A percentile compares a stretch with the other conserved stretches of the same genome.
Conservation (phyloP, 2,888 invertebrate genomes). For the Noctua janthe region DNA sequence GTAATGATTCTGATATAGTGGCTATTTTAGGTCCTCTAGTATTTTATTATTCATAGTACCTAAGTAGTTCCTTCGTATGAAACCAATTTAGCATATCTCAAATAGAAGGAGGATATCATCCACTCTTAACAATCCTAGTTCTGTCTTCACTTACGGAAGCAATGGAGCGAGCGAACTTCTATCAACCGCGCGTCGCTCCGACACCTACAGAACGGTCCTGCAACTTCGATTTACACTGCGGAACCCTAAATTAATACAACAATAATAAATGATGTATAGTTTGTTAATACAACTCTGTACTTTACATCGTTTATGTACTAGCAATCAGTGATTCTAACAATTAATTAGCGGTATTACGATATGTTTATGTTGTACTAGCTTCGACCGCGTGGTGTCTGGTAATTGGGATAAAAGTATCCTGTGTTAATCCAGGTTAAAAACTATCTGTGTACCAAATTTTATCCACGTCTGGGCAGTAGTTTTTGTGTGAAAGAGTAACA, state of each 20-base stretch:
- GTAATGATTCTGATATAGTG: no score
- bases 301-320: neutral
- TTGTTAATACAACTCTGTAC: neutral
- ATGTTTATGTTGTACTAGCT: no score
- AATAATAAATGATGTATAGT: constrained; percentile 35
- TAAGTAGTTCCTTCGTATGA: no score
- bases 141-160: constrained; percentile 44
- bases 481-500: no score
- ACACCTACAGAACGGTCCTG: constrained; percentile 76
- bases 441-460: no score
- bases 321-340: neutral
- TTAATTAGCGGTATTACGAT: neutral
- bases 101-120: constrained; percentile 47
- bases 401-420: no score
- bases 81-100: no score
- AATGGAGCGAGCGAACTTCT: constrained; percentile 72
- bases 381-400: no score
- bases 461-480: no score
- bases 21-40: no score
- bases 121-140: constrained; percentile 66
- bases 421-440: no score
- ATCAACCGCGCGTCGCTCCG: constrained; percentile 73
- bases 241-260: constrained; percentile 54
- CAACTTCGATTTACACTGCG: constrained; percentile 71
- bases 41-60: no score